phyloP scores from a whole-genome alignment of 2,888 invertebrate genomes.

The Ethmia dodecea region DNA sequence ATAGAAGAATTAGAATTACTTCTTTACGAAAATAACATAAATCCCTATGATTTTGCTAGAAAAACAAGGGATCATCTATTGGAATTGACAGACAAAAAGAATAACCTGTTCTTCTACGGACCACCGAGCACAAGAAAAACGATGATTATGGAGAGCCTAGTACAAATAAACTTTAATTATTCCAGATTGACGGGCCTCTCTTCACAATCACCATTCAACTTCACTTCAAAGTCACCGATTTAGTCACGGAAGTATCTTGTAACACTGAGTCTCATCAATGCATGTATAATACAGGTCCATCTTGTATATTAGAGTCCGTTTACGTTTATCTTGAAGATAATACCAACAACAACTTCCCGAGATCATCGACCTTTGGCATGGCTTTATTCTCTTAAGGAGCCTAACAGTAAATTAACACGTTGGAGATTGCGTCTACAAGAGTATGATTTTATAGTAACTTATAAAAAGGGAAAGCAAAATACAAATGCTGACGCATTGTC shows the following conservation, averaged over 20 bases:
- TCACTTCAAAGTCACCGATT: slow-evolving; percentile 14
- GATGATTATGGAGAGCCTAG: slow-evolving; percentile 25
- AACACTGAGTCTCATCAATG: slow-evolving; percentile 12
- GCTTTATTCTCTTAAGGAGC: too few species aligned
- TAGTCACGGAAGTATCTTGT: slow-evolving; percentile 11
- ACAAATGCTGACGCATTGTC: slow-evolving; percentile 9
- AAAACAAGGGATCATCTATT: slow-evolving; percentile 11
- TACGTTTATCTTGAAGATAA: slow-evolving; percentile 14
- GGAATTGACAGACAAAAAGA: slow-evolving; percentile 12
- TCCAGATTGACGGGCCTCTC: slow-evolving; percentile 23
- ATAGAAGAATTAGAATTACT: not conserved
- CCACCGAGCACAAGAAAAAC: slow-evolving; percentile 21
- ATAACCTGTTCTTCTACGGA: slow-evolving; percentile 19
- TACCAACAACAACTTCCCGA: slow-evolving; percentile 6
- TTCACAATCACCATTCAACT: slow-evolving; percentile 19
- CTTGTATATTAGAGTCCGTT: slow-evolving; percentile 12
- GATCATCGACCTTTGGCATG: not conserved
- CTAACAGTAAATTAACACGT: too few species aligned
- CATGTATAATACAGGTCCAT: slow-evolving; percentile 15
- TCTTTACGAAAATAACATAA: not conserved
- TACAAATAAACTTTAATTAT: slow-evolving; percentile 22
- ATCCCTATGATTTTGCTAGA: not conserved
- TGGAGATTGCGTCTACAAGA: slow-evolving; percentile 2
- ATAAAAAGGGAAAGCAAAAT: slow-evolving; percentile 6
- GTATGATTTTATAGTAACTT: slow-evolving; percentile 1